A percentile compares a stretch with the other conserved stretches of the same genome.
phyloP scores from a whole-genome alignment of 2,113 vertebrate genomes.

The Pollimyrus isidori region DNA sequence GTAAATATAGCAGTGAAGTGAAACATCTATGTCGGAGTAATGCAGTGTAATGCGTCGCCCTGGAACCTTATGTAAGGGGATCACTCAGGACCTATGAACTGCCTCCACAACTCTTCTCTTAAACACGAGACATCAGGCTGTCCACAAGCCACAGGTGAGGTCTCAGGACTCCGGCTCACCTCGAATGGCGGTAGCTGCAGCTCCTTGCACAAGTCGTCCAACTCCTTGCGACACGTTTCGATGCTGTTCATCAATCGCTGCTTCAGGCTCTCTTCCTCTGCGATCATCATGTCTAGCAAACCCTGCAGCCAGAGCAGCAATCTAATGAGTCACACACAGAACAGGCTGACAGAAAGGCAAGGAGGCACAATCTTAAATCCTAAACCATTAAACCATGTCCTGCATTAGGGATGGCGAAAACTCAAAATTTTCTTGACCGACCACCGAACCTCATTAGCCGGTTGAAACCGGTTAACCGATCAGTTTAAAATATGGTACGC shows the following conservation, averaged over 20 bases:
- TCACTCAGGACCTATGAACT: not conserved
- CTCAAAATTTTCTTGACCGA: too few species aligned
- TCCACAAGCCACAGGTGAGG: not conserved
- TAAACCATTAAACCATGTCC: not conserved
- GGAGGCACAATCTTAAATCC: not conserved
- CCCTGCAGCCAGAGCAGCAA: conserved; percentile 44
- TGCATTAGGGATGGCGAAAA: too few species aligned
- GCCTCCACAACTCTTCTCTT: not conserved
- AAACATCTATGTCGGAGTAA: not conserved
- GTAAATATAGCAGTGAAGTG: not conserved
- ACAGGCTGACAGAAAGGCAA: not conserved
- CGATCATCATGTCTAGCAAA: conserved; percentile 82
- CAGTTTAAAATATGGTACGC: too few species aligned
- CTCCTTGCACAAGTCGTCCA: conserved; percentile 62
- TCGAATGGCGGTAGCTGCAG: conserved; percentile 65
- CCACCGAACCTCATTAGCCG: too few species aligned
- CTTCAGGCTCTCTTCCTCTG: conserved; percentile 75
- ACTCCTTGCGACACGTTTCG: conserved; percentile 57
- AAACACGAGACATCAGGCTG: not conserved
- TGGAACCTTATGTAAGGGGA: not conserved
- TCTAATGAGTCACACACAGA: not conserved
- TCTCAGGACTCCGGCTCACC: conserved; percentile 49
- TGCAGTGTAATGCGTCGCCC: not conserved
- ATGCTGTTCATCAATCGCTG: conserved; percentile 71
- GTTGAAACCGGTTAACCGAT: too few species aligned